Percentiles rank a stretch among this genome's conserved stretches.
Evolutionary conservation across 2,113 vertebrate genomes (phyloP).

Genomic region (Pristiophorus japonicus): DNA sequence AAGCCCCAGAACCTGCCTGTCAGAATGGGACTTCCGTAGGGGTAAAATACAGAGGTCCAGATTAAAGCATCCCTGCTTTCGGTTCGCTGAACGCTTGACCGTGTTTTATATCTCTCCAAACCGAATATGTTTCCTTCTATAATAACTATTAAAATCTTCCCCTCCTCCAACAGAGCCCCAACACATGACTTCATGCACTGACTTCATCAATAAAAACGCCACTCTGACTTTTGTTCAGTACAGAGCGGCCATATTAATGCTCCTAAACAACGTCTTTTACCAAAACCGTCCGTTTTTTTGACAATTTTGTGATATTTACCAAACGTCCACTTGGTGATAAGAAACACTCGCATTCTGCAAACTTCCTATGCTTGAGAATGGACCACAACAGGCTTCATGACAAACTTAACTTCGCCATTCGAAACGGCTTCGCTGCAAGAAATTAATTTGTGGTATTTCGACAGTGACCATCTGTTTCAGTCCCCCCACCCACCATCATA

Average conservation of each 20-base stretch:
- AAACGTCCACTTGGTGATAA: not conserved
- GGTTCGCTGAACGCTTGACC: no score
- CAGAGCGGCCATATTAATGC: not conserved
- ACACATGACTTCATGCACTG: not conserved
- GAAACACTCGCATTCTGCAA: not conserved
- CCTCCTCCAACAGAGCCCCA: accelerated
- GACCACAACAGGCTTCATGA: not conserved
- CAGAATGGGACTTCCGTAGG: not conserved
- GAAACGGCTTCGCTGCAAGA: not conserved
- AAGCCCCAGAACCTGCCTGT: not conserved
- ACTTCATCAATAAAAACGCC: not conserved
- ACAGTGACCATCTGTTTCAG: conserved; percentile 1
- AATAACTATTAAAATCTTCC: not conserved
- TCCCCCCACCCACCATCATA: not conserved
- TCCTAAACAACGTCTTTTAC: not conserved
- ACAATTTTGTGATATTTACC: not conserved
- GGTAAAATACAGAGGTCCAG: no score
- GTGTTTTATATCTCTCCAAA: not conserved
- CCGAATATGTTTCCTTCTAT: not conserved
- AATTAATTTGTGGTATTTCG: not conserved
- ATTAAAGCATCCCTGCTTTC: not conserved
- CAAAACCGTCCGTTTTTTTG: not conserved
- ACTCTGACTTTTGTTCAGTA: not conserved
- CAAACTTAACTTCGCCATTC: not conserved
- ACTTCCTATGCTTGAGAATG: not conserved